Conservation (phyloP, 2,797 vertebrate genomes). For the Synaphobranchus kaupii region DNA sequence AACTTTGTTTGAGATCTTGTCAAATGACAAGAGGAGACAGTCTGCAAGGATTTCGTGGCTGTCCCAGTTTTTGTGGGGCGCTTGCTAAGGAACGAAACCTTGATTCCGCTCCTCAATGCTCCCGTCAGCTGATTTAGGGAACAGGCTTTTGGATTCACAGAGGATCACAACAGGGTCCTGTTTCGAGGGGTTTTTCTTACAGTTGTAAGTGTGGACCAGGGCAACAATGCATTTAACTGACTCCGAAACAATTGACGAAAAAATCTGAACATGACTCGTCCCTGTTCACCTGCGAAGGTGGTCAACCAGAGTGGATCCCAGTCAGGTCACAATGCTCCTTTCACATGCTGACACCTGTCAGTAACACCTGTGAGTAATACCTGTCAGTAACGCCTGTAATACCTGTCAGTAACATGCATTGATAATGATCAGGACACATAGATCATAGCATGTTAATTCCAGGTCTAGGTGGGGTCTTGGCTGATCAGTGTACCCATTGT, state of each 20-base stretch:
- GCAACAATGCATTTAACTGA: neutral
- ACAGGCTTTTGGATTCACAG: neutral
- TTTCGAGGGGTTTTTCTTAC: neutral
- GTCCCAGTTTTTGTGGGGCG: neutral
- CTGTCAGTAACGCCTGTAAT: no score
- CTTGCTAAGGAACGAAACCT: neutral
- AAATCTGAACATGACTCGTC: neutral
- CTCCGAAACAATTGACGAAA: neutral
- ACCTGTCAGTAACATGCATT: no score
- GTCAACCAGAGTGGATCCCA: neutral
- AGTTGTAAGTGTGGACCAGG: neutral
- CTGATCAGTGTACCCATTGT: neutral
- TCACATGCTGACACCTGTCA: neutral
- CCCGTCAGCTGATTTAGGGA: neutral
- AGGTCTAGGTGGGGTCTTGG: no score
- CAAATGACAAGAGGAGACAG: conserved; percentile 41
- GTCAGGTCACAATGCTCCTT: no score
- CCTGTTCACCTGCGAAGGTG: neutral
- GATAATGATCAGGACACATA: no score
- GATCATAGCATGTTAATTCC: no score
- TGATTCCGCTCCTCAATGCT: neutral
- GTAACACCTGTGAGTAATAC: neutral
- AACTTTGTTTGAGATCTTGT: conserved; percentile 43
- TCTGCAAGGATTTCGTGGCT: conserved; percentile 28
- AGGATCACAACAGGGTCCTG: neutral